Evolutionary conservation across 2,888 invertebrate species (phyloP), one percentile per base, ranked within the genome.

Genomic region (Perithous albicinctus): DNA sequence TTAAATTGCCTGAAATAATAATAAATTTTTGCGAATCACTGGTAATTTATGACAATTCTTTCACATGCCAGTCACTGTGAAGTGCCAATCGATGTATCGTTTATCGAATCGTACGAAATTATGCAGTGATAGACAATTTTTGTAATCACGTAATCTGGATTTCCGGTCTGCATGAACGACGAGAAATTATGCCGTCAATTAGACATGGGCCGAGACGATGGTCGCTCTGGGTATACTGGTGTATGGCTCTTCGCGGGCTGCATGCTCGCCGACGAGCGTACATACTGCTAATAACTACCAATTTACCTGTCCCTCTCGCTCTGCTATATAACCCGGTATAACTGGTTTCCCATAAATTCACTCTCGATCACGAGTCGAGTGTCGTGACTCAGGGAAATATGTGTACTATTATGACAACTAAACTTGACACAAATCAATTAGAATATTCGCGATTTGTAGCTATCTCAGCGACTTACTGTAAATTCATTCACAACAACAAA

Each of bases 271-370:
- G 35, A 87, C 86, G 80, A 85, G 86, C 86, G 87, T 85, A 51
- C n/a, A n/a, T 46, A 85, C 79, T 72, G 85, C 85, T 90, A 89
- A 90, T 90, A 90, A 89, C 88, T 87, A 88, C 85, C 88, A 89
- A 90, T 91, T 91, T 90, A 89, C 88, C 86, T 88, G 90, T 89
- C 90, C 85, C 86, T 76, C 75, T 82, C 82, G 69, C 78, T 78
- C 82, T 29, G 38, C 61, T 56, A 48, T 72, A 72, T 46, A 75
- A 76, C 75, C 81, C 75, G 78, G 85, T 83, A 84, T 86, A 89
- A 90, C 90, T 86, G 89, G 90, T 90, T 89, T 84, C 82, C 73
- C 88, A 89, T 90, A 89, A 89, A 90, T 90, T 90, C 61, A 74
- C 63, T 86, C 81, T 72, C 86, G 86, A 86, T 79, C 85, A 66